Evolutionary conservation across 2,797 vertebrate species (phyloP), one percentile per base, ranked within the genome.

Genomic region (Cichlasoma orientale): DNA sequence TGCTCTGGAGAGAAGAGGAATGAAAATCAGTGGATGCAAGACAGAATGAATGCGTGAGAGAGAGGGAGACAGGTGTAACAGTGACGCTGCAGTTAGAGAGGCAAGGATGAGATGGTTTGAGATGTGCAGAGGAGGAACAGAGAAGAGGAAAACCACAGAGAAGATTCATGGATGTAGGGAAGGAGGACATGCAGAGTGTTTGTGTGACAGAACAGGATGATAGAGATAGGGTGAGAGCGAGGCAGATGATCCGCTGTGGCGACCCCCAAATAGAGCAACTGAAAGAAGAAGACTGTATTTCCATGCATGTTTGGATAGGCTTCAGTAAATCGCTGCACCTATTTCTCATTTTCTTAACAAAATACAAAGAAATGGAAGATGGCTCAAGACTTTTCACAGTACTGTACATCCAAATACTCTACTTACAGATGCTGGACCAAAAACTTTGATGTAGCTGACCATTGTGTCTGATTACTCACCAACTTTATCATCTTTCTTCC

Each of bases 401-500:
- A 66, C 38, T 47, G 16, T 27, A 66, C 23, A 66, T 66, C 61
- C 38, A 66, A 47, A 66, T 14, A 27, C 61, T 66, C 5, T 2
- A 44, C 38, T 63, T 4, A 63, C 38, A 44, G 8, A 66, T 66
- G 23, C 38, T 0, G 0, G 38, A 47, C 25, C 44, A 6, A 11
- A 66, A 66, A 44, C 3, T 44, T 21, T 44, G 21, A 66, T 27
- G 59, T 63, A 38, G 21, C 59, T 27, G 44, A 66, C 59, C 38
- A 44, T 7, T 27, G 59, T 66, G 59, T 66, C 9, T 25, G 41
- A 66, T 72, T 14, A 82, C 92, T 88, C 63, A 96, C 94, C 85
- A 66, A 10, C 11, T 86, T 76, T 73, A 9, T 82, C 82, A 7
- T 71, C 75, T 59, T 80, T 89, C 52, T 80, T 90, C 66, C 10